Evolutionary conservation across 1,140 invertebrate species (phyloP).

Genomic region (Venturia canescens): DNA sequence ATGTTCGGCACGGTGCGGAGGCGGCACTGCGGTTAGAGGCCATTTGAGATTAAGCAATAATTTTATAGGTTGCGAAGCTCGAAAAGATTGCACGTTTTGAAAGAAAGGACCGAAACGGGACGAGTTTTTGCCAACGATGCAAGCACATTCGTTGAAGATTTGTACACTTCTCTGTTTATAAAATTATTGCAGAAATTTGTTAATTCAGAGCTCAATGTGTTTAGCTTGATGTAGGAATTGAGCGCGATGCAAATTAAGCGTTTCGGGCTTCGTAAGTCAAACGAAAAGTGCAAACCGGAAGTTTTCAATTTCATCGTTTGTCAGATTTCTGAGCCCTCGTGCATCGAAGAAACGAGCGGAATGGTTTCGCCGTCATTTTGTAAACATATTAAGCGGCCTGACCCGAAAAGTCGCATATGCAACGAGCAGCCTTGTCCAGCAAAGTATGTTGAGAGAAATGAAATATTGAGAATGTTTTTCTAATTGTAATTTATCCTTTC

Average conservation of each 20-base stretch:
- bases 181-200: too few species aligned
- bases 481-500: too few species aligned
- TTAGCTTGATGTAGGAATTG: too few species aligned
- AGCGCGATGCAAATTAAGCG: too few species aligned
- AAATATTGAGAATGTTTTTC: neutral
- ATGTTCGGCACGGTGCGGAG: conserved; percentile 74
- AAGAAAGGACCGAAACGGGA: neutral
- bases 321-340: conserved; percentile 70
- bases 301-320: neutral
- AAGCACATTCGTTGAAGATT: conserved; percentile 3
- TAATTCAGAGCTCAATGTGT: too few species aligned
- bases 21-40: conserved; percentile 69
- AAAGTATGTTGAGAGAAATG: conserved; percentile 65
- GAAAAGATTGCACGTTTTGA: neutral
- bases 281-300: neutral
- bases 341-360: conserved; percentile 74
- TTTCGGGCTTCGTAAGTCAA: neutral
- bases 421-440: conserved; percentile 73
- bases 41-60: neutral
- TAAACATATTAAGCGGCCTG: conserved; percentile 64
- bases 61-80: neutral
- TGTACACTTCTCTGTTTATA: neutral
- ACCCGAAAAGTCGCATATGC: conserved; percentile 69
- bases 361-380: conserved; percentile 74
- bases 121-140: neutral